A percentile compares a stretch with the other conserved stretches of the same genome.
These are phyloP conservation scores for Urocolius indicus DNA, from an alignment of 2,113 vertebrate species.

Conservation along the genomic window DNA sequence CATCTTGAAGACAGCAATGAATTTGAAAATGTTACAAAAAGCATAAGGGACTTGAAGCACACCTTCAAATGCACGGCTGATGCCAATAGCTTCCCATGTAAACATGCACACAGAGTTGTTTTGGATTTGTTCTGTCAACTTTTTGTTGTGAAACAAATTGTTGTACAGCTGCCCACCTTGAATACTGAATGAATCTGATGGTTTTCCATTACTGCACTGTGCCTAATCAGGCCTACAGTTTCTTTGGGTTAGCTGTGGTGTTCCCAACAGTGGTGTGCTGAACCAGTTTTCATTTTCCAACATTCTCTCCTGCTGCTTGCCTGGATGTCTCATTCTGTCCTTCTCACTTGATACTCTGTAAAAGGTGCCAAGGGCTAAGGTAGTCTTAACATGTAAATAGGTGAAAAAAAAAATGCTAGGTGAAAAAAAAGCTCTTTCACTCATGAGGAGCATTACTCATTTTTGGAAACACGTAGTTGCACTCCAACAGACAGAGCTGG, in stretches of 20 bases:
- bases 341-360: background rate
- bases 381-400: background rate
- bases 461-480: background rate
- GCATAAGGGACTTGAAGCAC: slow-evolving; percentile 85
- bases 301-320: background rate
- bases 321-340: background rate
- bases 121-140: slow-evolving; percentile 88
- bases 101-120: slow-evolving; percentile 85
- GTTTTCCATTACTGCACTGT: slow-evolving; percentile 34
- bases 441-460: background rate
- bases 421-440: slow-evolving; percentile 2
- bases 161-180: slow-evolving; percentile 75
- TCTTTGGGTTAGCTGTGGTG: background rate
- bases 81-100: slow-evolving; percentile 83
- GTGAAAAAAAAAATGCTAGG: background rate
- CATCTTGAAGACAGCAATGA: slow-evolving; percentile 85
- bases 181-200: slow-evolving; percentile 77
- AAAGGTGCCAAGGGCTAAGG: background rate
- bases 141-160: slow-evolving; percentile 87
- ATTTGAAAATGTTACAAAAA: slow-evolving; percentile 92
- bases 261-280: background rate
- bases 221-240: background rate
- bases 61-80: slow-evolving; percentile 78
- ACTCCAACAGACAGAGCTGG: background rate
- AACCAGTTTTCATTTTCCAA: background rate